Evolutionary conservation across 2,888 invertebrate genomes (phyloP).

Genomic region (Nomada ruficornis): DNA sequence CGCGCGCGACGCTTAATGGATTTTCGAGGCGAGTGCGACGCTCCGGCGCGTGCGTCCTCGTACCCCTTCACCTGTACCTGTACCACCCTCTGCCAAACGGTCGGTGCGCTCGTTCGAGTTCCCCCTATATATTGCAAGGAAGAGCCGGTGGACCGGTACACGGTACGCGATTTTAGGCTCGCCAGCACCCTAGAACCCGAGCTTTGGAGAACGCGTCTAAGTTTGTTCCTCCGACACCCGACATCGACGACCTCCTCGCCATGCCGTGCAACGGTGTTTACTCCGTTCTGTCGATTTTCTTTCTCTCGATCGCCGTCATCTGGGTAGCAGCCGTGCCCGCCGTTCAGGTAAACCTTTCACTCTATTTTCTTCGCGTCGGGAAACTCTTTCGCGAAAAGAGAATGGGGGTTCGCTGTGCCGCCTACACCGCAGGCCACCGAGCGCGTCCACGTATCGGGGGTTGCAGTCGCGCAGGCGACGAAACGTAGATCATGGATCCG

Average conservation of each 20-base stretch:
- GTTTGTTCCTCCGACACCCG: not conserved
- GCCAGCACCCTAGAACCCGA: slow-evolving; percentile 18
- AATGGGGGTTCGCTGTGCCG: not conserved
- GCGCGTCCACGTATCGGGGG: no score
- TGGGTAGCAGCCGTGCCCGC: slow-evolving; percentile 67
- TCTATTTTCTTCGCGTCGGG: not conserved
- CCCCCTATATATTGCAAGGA: slow-evolving; percentile 77
- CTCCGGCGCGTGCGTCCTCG: slow-evolving; percentile 41
- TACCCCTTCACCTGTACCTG: slow-evolving; percentile 19
- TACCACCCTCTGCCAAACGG: slow-evolving; percentile 5
- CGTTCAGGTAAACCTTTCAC: not conserved
- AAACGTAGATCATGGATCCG: no score
- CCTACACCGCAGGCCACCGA: not conserved
- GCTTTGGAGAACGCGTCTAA: not conserved
- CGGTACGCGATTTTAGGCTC: slow-evolving; percentile 58
- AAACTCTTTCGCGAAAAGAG: no score
- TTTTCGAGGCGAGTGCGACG: slow-evolving; percentile 26
- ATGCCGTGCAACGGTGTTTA: slow-evolving; percentile 7
- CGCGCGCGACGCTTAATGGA: slow-evolving; percentile 28
- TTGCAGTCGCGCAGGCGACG: no score
- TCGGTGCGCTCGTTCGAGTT: slow-evolving; percentile 23
- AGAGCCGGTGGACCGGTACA: slow-evolving; percentile 70
- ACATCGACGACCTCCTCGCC: not conserved
- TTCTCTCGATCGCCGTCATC: slow-evolving; percentile 51
- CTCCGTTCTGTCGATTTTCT: slow-evolving; percentile 35